phyloP scores from a whole-genome alignment of 1,140 invertebrate species.

The Globodera rostochiensis region DNA sequence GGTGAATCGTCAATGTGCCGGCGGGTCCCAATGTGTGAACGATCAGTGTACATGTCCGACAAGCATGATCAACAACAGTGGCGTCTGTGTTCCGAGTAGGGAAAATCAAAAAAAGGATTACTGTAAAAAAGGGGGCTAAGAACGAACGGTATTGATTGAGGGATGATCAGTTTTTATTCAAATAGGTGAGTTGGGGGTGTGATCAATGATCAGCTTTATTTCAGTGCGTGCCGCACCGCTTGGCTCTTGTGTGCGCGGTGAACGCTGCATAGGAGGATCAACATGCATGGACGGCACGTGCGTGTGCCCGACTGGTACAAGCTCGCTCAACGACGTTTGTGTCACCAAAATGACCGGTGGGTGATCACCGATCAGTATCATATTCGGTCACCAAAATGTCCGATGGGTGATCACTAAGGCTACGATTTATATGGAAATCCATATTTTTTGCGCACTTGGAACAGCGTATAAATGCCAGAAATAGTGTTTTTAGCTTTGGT shows the following conservation, averaged over 20 bases:
- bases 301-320: slow-evolving; percentile 47
- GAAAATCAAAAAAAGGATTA: not conserved
- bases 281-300: slow-evolving; percentile 46
- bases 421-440: too few species aligned
- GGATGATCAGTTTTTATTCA: too few species aligned
- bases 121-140: slow-evolving; percentile 8
- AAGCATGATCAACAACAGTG: slow-evolving; percentile 50
- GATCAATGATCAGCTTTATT: not conserved
- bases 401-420: too few species aligned
- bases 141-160: too few species aligned
- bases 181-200: too few species aligned
- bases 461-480: too few species aligned
- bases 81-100: slow-evolving; percentile 46
- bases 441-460: too few species aligned
- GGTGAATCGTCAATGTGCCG: slow-evolving; percentile 64
- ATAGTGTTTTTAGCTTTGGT: too few species aligned
- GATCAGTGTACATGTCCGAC: slow-evolving; percentile 45
- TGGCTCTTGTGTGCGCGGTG: slow-evolving; percentile 40
- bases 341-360: slow-evolving; percentile 54
- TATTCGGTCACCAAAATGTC: not conserved
- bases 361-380: not conserved
- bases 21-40: slow-evolving; percentile 56
- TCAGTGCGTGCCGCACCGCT: slow-evolving; percentile 43
- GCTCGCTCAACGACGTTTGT: slow-evolving; percentile 44
- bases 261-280: slow-evolving; percentile 53